Conservation (phyloP, 2,797 vertebrate genomes). For the Scyliorhinus canicula region DNA sequence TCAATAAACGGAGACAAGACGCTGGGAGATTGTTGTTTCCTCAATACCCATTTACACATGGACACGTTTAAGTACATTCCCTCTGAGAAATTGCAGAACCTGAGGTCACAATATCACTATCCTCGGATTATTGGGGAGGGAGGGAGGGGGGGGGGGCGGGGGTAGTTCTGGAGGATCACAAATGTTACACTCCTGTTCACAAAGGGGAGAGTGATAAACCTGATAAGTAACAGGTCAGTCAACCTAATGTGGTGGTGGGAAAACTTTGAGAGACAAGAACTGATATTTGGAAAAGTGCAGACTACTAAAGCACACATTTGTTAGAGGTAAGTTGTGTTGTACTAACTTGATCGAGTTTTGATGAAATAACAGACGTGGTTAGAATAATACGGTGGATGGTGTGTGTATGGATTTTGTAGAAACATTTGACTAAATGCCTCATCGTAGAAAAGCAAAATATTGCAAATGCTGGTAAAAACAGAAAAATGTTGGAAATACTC, state of each 20-base stretch:
- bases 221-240: background rate
- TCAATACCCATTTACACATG: too few species aligned
- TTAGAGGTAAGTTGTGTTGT: background rate
- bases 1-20: too few species aligned
- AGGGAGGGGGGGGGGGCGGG: too few species aligned
- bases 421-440: background rate
- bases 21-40: too few species aligned
- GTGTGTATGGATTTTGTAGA: background rate
- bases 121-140: background rate
- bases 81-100: background rate
- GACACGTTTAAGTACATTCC: too few species aligned
- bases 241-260: background rate
- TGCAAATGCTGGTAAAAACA: background rate
- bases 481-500: too few species aligned
- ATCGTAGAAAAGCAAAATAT: background rate
- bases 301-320: background rate
- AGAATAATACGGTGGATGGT: background rate
- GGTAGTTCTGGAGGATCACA: background rate
- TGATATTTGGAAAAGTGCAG: background rate
- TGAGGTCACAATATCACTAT: background rate
- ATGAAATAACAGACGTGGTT: background rate
- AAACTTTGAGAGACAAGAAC: background rate
- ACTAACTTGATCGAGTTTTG: background rate
- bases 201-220: background rate
- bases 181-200: background rate